A percentile compares a stretch with the other conserved stretches of the same genome.
phyloP scores from a whole-genome alignment of 2,113 vertebrate genomes.

The Macquaria australasica region DNA sequence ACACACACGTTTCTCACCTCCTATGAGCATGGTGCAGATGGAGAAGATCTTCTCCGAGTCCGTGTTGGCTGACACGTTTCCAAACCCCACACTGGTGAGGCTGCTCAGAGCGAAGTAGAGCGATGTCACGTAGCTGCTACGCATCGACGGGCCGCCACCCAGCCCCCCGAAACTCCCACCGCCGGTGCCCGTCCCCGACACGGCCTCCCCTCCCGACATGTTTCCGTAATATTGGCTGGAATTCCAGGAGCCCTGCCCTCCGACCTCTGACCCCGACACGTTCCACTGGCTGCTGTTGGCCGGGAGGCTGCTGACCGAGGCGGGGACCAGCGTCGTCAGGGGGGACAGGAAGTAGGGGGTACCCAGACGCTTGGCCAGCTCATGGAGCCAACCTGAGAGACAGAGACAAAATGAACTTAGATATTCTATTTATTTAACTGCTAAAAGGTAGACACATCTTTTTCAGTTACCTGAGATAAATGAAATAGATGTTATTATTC shows the following conservation, averaged over 20 bases:
- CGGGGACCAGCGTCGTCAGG: conserved; percentile 61
- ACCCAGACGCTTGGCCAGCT: conserved; percentile 86
- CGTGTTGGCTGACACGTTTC: conserved; percentile 89
- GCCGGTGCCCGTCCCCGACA: conserved; percentile 18
- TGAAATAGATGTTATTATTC: not conserved
- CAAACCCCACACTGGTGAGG: conserved; percentile 88
- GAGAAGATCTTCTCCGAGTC: conserved; percentile 90
- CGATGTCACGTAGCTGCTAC: conserved; percentile 88
- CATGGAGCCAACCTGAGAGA: conserved; percentile 86
- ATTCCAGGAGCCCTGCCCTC: conserved; percentile 74
- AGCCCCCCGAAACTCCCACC: conserved; percentile 49
- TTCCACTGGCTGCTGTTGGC: conserved; percentile 81
- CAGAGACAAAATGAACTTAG: not conserved
- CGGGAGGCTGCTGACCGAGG: conserved; percentile 55
- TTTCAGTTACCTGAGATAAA: not conserved
- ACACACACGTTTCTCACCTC: conserved; percentile 76
- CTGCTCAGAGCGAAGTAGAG: conserved; percentile 90
- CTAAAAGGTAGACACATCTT: not conserved
- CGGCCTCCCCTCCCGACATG: conserved; percentile 19
- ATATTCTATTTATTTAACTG: not conserved
- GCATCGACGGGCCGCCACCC: conserved; percentile 82
- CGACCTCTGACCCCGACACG: conserved; percentile 63
- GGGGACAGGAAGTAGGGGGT: conserved; percentile 81
- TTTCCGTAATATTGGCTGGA: conserved; percentile 79
- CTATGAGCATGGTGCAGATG: conserved; percentile 90